These are phyloP conservation scores for Tachyglossus aculeatus DNA, from an alignment of 2,797 vertebrate genomes.

Conservation along the genomic window DNA sequence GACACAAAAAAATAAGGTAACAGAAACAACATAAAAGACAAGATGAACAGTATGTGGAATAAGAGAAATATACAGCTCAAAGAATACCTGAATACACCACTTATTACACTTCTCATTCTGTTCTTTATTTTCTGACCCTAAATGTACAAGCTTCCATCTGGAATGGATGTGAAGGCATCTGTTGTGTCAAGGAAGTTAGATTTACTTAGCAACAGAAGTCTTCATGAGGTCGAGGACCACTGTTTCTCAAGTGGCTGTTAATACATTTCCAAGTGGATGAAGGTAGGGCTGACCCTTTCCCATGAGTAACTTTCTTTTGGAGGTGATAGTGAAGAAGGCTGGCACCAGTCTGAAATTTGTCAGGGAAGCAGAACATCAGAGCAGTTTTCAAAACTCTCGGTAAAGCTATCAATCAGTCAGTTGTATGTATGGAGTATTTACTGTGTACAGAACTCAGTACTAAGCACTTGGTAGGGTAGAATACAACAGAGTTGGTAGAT, in stretches of 20 bases:
- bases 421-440: too few species aligned
- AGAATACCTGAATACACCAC: too few species aligned
- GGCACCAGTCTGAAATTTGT: constrained; percentile 58
- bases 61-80: too few species aligned
- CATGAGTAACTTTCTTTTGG: constrained; percentile 45
- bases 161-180: constrained; percentile 55
- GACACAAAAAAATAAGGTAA: too few species aligned
- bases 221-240: constrained; percentile 26
- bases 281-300: constrained; percentile 45
- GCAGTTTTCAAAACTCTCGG: too few species aligned
- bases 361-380: too few species aligned
- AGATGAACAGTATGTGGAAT: too few species aligned
- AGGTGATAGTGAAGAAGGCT: constrained; percentile 39
- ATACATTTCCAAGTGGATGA: constrained; percentile 39
- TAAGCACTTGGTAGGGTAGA: too few species aligned
- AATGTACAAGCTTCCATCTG: constrained; percentile 16
- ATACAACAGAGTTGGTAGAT: too few species aligned
- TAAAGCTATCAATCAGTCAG: too few species aligned
- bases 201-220: constrained; percentile 43
- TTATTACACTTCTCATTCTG: not conserved
- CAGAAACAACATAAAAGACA: too few species aligned
- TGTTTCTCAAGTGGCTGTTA: constrained; percentile 56
- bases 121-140: not conserved
- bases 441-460: too few species aligned
- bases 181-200: constrained; percentile 61